These are phyloP conservation scores for Drosophila bifasciata DNA, from an alignment of 1,140 invertebrate genomes.

Conservation along the genomic window DNA sequence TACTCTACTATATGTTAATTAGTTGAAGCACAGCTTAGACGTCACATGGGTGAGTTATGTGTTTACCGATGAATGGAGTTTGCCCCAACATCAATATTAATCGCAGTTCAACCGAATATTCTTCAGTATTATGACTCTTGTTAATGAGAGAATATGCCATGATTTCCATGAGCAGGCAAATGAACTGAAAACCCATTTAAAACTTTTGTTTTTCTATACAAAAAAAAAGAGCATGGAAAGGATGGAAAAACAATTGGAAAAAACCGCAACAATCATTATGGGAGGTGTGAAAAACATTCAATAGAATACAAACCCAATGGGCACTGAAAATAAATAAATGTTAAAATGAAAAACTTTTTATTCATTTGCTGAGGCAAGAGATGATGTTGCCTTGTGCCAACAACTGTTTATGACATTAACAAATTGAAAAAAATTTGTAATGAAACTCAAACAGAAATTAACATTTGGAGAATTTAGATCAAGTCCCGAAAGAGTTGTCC, in stretches of 20 bases:
- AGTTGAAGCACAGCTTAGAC: constrained; percentile 35
- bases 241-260: constrained; percentile 20
- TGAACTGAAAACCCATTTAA: constrained; percentile 1
- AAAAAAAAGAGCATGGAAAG: no score
- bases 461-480: constrained; percentile 56
- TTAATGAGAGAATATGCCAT: no score
- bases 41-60: no score
- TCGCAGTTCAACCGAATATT: no score
- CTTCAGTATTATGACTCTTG: no score
- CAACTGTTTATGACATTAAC: constrained; percentile 65
- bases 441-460: constrained; percentile 52
- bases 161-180: no score
- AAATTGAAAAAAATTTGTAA: constrained; percentile 69
- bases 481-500: constrained; percentile 60
- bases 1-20: constrained; percentile 50
- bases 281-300: constrained; percentile 54
- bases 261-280: constrained; percentile 54
- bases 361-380: constrained; percentile 15
- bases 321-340: constrained; percentile 59
- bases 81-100: no score
- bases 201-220: constrained; percentile 16
- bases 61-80: no score
- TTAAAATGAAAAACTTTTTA: constrained; percentile 40
- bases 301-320: constrained; percentile 42
- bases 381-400: not conserved